Percentiles rank a stretch among this genome's conserved stretches.
Evolutionary conservation across 2,113 vertebrate species (phyloP).

Genomic region (Pipa parva): DNA sequence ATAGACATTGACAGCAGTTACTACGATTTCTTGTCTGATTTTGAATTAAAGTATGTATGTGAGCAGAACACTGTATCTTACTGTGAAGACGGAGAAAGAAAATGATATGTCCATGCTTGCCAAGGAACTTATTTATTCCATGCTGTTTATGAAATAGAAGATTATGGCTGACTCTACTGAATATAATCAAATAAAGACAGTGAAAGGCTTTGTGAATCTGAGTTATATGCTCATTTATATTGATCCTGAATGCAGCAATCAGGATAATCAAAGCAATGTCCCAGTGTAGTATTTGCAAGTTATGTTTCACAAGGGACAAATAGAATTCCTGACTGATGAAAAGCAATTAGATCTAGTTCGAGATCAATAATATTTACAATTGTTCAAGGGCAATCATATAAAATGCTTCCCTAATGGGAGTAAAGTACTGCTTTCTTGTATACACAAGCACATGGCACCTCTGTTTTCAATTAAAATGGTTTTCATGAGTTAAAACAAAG

Average conservation of each 20-base stretch:
- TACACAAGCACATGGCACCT: not conserved
- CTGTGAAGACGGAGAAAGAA: no score
- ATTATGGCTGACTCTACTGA: not conserved
- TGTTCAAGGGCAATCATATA: not conserved
- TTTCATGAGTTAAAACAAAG: no score
- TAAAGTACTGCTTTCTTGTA: not conserved
- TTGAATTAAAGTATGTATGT: no score
- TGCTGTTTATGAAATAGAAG: no score
- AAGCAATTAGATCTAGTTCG: constrained; percentile 12
- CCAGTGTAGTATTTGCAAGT: constrained; percentile 10
- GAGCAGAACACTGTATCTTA: no score
- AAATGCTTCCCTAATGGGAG: not conserved
- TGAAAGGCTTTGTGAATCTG: not conserved
- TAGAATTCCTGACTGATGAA: constrained; percentile 5
- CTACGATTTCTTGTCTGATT: no score
- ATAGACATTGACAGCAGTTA: no score
- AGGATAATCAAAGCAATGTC: not conserved
- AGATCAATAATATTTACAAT: constrained; percentile 26
- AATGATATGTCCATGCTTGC: no score
- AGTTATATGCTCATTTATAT: constrained; percentile 6
- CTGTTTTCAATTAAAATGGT: no score
- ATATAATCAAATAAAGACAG: not conserved
- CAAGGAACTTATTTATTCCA: no score
- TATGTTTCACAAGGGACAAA: constrained; percentile 21
- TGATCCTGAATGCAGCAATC: constrained; percentile 4